phyloP scores from a whole-genome alignment of 2,113 vertebrate genomes.

The Bostrychus sinensis region DNA sequence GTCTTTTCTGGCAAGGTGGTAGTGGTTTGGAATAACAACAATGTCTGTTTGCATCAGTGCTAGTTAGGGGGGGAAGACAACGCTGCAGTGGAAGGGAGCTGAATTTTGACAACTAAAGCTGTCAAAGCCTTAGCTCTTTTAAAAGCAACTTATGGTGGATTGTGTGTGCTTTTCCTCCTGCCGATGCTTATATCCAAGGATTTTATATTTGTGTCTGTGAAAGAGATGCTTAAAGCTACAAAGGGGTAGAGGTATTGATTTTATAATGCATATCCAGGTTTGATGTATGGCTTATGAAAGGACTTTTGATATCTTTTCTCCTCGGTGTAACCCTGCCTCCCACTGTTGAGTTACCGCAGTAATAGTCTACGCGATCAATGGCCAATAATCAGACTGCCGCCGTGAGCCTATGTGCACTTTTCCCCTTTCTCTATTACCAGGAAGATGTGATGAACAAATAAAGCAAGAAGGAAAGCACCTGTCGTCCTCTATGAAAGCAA shows the following conservation, averaged over 20 bases:
- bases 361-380: slow-evolving; percentile 57
- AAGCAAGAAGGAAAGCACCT: slow-evolving; percentile 12
- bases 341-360: slow-evolving; percentile 29
- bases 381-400: slow-evolving; percentile 38
- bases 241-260: slow-evolving; percentile 50
- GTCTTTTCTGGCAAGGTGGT: slow-evolving; percentile 37
- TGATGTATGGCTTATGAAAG: slow-evolving; percentile 54
- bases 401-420: slow-evolving; percentile 21
- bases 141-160: not conserved
- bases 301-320: slow-evolving; percentile 40
- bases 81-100: slow-evolving; percentile 3
- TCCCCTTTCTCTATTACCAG: slow-evolving; percentile 10
- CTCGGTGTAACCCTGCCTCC: slow-evolving; percentile 9
- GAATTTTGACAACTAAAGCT: not conserved
- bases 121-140: not conserved
- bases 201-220: slow-evolving; percentile 22
- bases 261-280: slow-evolving; percentile 29
- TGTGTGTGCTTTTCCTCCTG: not conserved
- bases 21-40: slow-evolving; percentile 24
- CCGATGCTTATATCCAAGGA: slow-evolving; percentile 15
- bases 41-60: not conserved
- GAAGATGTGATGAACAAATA: slow-evolving; percentile 23
- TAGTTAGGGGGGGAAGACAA: slow-evolving; percentile 19
- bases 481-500: slow-evolving; percentile 26
- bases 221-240: slow-evolving; percentile 15